Conservation (phyloP, 2,888 invertebrate species). For the Panzeria rudis region DNA sequence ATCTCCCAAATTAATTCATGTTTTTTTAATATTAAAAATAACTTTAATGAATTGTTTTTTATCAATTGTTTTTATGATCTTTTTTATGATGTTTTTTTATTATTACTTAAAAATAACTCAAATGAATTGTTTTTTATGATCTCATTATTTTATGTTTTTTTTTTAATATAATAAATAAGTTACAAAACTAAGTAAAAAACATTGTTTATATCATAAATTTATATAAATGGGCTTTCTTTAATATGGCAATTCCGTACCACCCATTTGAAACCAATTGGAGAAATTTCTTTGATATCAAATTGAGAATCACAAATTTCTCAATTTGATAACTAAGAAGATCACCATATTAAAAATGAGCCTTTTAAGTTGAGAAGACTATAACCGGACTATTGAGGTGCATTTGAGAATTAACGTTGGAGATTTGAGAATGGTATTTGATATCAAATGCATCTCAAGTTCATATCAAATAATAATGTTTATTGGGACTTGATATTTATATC, state of each 20-base stretch:
- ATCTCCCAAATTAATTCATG: too few relatives aligned
- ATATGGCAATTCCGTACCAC: too few relatives aligned
- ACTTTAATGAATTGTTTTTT: too few relatives aligned
- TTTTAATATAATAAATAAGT: slow-evolving; percentile 12
- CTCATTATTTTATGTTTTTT: background rate
- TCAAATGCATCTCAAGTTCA: background rate
- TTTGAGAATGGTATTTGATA: slow-evolving; percentile 45
- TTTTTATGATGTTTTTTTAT: background rate
- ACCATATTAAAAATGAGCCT: slow-evolving; percentile 29
- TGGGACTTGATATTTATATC: too few relatives aligned
- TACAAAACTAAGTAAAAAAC: slow-evolving; percentile 32
- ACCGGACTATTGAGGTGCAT: slow-evolving; percentile 18
- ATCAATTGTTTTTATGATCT: background rate
- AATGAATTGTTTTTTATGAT: too few relatives aligned
- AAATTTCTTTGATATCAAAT: slow-evolving; percentile 8
- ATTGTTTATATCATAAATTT: slow-evolving; percentile 14
- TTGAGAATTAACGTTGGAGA: slow-evolving; percentile 14
- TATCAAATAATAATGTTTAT: too few relatives aligned
- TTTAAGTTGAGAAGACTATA: slow-evolving; percentile 30
- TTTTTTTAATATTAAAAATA: too few relatives aligned
- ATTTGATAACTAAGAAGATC: slow-evolving; percentile 27
- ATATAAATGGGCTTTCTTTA: too few relatives aligned
- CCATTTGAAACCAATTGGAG: slow-evolving; percentile 7
- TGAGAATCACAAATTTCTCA: slow-evolving; percentile 25
- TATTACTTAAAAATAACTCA: background rate